Evolutionary conservation across 2,113 vertebrate genomes (phyloP).

Genomic region (Aplodontia rufa): DNA sequence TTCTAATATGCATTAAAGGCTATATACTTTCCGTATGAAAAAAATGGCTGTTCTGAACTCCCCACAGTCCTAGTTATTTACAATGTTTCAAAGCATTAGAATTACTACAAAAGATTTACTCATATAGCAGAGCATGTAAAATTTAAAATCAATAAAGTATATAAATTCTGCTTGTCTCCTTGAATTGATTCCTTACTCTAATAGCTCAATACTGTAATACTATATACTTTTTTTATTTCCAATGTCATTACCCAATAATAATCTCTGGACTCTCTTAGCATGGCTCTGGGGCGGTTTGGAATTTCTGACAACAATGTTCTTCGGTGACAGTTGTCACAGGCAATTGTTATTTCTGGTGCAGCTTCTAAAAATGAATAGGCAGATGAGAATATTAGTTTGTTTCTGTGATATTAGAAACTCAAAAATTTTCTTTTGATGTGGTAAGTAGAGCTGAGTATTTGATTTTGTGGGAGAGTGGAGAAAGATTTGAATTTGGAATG

Average conservation of each 20-base stretch:
- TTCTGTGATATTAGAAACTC: not conserved
- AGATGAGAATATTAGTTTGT: slow-evolving; percentile 12
- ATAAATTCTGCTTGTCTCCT: slow-evolving; percentile 88
- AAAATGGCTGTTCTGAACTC: slow-evolving; percentile 80
- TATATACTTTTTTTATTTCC: slow-evolving; percentile 82
- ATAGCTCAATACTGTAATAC: slow-evolving; percentile 81
- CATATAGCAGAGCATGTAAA: slow-evolving; percentile 87
- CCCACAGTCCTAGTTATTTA: slow-evolving; percentile 85
- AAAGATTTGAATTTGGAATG: slow-evolving; percentile 45
- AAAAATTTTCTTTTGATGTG: slow-evolving; percentile 35
- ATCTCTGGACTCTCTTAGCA: slow-evolving; percentile 63
- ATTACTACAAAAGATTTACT: slow-evolving; percentile 89
- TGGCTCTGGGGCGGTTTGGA: not conserved
- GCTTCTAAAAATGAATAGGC: slow-evolving; percentile 46
- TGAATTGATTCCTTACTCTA: slow-evolving; percentile 84
- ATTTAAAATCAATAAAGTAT: slow-evolving; percentile 91
- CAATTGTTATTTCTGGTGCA: not conserved
- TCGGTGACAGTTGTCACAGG: slow-evolving; percentile 43
- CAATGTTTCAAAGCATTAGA: slow-evolving; percentile 87
- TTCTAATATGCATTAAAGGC: slow-evolving; percentile 86
- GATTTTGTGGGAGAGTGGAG: not conserved
- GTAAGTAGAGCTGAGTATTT: slow-evolving; percentile 35
- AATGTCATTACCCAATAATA: slow-evolving; percentile 82
- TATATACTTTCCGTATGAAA: slow-evolving; percentile 80
- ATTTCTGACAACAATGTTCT: slow-evolving; percentile 36